A percentile compares a stretch with the other conserved stretches of the same genome.
Evolutionary conservation across 2,113 vertebrate genomes (phyloP).

Genomic region (Anser brachyrhynchus): DNA sequence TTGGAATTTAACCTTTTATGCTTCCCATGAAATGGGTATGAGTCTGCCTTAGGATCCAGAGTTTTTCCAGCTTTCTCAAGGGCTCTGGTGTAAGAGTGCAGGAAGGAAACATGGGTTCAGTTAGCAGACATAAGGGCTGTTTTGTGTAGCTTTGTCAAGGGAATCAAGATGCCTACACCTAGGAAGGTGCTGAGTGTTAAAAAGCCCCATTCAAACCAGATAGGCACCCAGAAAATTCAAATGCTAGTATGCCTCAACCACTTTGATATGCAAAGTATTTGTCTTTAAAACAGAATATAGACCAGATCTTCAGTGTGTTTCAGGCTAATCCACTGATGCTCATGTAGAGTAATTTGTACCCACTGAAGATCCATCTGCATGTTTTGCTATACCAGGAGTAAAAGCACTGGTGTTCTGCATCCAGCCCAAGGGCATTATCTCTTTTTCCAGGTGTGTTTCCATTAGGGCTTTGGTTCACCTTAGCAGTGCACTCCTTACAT

Average conservation of each 20-base stretch:
- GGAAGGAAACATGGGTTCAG: not conserved
- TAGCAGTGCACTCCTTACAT: not conserved
- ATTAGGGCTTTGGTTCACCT: not conserved
- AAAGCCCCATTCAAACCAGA: not conserved
- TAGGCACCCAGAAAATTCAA: not conserved
- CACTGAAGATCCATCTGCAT: not conserved
- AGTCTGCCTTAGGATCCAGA: not conserved
- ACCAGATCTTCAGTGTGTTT: not conserved
- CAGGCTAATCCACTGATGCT: not conserved
- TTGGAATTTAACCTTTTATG: not conserved
- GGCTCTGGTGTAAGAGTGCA: not conserved
- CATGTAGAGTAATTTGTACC: not conserved
- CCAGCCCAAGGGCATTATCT: not conserved
- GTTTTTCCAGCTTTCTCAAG: not conserved
- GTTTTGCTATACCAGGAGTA: not conserved
- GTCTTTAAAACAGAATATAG: not conserved
- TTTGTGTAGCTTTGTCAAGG: not conserved
- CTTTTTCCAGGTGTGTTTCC: not conserved
- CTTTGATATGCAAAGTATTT: not conserved
- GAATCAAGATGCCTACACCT: not conserved
- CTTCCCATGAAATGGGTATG: not conserved
- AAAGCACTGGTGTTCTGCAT: not conserved
- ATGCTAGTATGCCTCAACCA: not conserved
- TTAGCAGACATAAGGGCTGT: fast-evolving
- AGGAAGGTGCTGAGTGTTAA: not conserved